Evolutionary conservation across 2,113 vertebrate species (phyloP).

Genomic region (Echinops telfairi): DNA sequence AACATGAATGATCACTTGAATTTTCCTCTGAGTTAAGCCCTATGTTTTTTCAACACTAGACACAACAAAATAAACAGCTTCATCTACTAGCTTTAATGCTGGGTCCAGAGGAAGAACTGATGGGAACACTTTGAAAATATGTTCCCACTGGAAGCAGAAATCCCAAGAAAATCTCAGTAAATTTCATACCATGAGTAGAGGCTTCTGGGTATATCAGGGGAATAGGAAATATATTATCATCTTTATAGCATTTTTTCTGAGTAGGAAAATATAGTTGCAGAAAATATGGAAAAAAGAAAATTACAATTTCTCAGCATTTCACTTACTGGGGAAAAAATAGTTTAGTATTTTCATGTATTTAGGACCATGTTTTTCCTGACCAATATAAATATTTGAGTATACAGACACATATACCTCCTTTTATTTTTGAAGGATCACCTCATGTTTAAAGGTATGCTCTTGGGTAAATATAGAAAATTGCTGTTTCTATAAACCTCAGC

Average conservation of each 20-base stretch:
- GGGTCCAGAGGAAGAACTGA: slow-evolving; percentile 52
- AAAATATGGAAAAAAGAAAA: slow-evolving; percentile 46
- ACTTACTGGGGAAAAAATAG: neutral
- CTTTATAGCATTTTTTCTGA: slow-evolving; percentile 44
- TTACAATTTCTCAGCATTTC: neutral
- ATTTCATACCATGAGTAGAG: slow-evolving; percentile 25
- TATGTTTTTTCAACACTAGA: neutral
- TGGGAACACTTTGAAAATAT: slow-evolving; percentile 43
- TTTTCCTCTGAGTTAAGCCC: slow-evolving; percentile 5
- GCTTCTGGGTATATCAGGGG: slow-evolving; percentile 43
- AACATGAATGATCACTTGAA: slow-evolving; percentile 11
- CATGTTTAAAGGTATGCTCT: neutral
- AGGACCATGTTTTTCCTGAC: neutral
- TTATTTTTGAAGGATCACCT: neutral
- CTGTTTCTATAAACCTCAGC: neutral
- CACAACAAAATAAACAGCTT: slow-evolving; percentile 55
- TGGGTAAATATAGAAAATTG: neutral
- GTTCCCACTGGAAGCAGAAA: slow-evolving; percentile 60
- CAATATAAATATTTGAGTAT: neutral
- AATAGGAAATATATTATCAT: slow-evolving; percentile 19
- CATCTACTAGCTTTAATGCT: slow-evolving; percentile 26
- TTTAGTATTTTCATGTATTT: slow-evolving; percentile 46
- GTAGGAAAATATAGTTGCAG: slow-evolving; percentile 29
- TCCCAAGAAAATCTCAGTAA: slow-evolving; percentile 63
- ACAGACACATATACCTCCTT: neutral